Base-by-base conservation (phyloP, 2,797 vertebrate genomes). In the Sebastes variabilis region DNA sequence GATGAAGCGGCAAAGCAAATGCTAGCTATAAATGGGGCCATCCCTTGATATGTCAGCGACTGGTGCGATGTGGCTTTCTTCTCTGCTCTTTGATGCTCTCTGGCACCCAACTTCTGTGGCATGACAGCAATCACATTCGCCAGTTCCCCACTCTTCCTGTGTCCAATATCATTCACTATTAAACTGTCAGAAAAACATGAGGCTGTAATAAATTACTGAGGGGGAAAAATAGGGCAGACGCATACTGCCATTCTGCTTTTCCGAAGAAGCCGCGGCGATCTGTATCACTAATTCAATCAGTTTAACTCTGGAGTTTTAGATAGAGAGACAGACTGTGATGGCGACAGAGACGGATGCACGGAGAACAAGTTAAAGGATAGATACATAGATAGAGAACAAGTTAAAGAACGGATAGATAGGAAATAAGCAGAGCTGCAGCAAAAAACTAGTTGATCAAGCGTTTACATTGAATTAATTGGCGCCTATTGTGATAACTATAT, bases 161-260 rank as follows among this genome's bases (percentile, higher is more conserved):
- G 91, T 93, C 92, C 93, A 92, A 92, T 92, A 93, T 92, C 80
- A 86, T 84, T 94, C 88, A 91, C 90, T 87, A 89, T 91, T 92
- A 92, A 94, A 91, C 80, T 94, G 93, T 90, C 93, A 93, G 77
- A 81, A 89, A 89, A 94, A 93, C 90, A 93, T 12, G 70, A 81
- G 84, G 88, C 81, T 73, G 75, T 90, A 85, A 93, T 95, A 93
- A 93, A 94, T 94, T 84, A 93, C 65, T 18, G 73, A n/a, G 38
- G 72, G 74, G 74, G 12, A 72, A 69, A 46, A 75, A 71, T 27
- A 38, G 86, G 80, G 83, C 70, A 75, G 59, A 67, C 77, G 42
- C 76, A 73, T 46, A 25, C 79, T 73, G 84, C 25, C 78, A 70
- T 81, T 82, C 77, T 79, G 78, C 62, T 86, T 87, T 49, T 36